phyloP scores from a whole-genome alignment of 2,113 vertebrate genomes.

The Lycocorax pyrrhopterus region DNA sequence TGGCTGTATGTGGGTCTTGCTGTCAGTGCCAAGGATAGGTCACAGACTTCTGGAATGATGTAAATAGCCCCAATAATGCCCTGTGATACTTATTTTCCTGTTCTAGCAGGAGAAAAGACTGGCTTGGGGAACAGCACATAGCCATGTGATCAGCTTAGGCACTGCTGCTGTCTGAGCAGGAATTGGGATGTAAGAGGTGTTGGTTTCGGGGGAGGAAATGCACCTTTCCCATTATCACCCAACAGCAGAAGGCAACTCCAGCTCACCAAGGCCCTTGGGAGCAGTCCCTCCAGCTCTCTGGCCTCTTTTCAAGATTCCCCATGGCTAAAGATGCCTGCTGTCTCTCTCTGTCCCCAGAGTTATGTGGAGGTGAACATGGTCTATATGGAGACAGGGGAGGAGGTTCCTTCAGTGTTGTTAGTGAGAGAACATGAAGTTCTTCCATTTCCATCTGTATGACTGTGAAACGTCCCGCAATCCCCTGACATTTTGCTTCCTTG shows the following conservation, averaged over 20 bases:
- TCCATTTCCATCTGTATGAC: background rate
- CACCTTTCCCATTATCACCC: background rate
- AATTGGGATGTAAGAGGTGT: background rate
- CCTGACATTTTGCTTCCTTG: background rate
- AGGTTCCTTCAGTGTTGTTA: background rate
- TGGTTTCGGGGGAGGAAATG: background rate
- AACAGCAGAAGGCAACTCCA: background rate
- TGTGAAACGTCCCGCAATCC: background rate
- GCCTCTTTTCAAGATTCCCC: background rate
- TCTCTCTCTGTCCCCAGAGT: background rate
- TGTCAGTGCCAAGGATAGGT: background rate
- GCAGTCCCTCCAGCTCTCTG: background rate
- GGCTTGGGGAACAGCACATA: background rate
- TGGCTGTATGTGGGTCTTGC: background rate
- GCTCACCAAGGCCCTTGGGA: background rate
- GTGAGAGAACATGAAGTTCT: background rate
- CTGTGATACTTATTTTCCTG: background rate
- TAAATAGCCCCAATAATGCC: background rate
- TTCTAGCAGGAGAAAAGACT: background rate
- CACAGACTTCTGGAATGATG: background rate
- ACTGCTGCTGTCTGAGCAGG: fast-evolving
- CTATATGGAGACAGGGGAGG: background rate
- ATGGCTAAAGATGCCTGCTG: background rate
- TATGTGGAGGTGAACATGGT: background rate
- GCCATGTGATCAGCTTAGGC: background rate